Conservation (phyloP, 2,888 invertebrate genomes). For the Anodontia alba region DNA sequence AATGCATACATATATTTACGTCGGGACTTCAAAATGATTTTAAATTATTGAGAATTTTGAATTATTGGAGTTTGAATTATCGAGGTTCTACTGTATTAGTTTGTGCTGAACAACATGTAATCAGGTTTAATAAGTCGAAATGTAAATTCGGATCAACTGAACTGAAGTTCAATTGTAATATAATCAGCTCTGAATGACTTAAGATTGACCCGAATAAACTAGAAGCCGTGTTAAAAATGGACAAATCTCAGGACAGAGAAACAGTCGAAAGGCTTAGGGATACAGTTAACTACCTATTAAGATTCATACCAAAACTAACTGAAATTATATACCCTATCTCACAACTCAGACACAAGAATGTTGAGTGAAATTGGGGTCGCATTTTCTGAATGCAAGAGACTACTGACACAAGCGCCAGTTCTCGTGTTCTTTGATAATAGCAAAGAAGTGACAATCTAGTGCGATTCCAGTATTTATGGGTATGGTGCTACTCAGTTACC, state of each 20-base stretch:
- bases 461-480: constrained; percentile 35
- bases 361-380: constrained; percentile 45
- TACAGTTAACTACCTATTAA: constrained; percentile 58
- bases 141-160: background rate
- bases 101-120: background rate
- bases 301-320: constrained; percentile 56
- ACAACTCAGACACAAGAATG: constrained; percentile 46
- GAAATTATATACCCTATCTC: constrained; percentile 56
- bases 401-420: constrained; percentile 33
- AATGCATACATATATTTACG: too few species aligned
- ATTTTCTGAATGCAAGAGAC: constrained; percentile 27
- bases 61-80: too few species aligned
- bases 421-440: constrained; percentile 39
- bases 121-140: background rate
- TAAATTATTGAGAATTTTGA: too few species aligned
- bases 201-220: constrained; percentile 51
- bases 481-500: constrained; percentile 47
- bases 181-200: constrained; percentile 49
- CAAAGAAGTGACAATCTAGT: constrained; percentile 35
- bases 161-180: constrained; percentile 18
- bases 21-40: too few species aligned
- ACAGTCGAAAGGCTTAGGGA: constrained; percentile 45
- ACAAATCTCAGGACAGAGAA: constrained; percentile 39
- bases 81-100: too few species aligned
- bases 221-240: constrained; percentile 55